phyloP scores from a whole-genome alignment of 2,888 invertebrate genomes.

The Scaptomyza cyrtandrae region DNA sequence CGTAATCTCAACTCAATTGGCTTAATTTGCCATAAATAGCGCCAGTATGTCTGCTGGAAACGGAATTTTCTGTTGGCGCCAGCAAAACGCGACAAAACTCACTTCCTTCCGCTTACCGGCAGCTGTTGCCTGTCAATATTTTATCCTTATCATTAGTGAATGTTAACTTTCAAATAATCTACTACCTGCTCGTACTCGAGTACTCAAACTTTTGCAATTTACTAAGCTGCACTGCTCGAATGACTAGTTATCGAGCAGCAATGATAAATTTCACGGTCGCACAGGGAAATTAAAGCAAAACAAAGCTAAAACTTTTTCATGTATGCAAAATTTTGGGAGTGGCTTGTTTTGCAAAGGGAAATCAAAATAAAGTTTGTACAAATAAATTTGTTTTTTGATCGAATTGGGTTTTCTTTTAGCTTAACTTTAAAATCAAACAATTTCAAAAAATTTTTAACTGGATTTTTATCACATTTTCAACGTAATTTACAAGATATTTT shows the following conservation, averaged over 20 bases:
- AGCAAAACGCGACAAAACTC: conserved; percentile 39
- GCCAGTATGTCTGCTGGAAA: conserved; percentile 57
- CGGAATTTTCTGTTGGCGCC: conserved; percentile 48
- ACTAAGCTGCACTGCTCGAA: conserved; percentile 17
- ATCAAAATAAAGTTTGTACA: not conserved
- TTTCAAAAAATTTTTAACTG: not conserved
- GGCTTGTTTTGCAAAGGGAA: not conserved
- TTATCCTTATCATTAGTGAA: conserved; percentile 71
- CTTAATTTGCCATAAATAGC: conserved; percentile 80
- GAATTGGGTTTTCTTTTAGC: too few relatives aligned
- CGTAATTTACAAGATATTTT: too few relatives aligned
- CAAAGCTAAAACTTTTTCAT: not conserved
- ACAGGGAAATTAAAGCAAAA: not conserved
- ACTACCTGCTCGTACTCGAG: not conserved
- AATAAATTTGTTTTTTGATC: not conserved
- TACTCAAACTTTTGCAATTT: conserved; percentile 16
- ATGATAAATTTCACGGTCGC: not conserved
- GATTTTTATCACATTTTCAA: too few relatives aligned
- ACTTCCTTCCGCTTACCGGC: conserved; percentile 56
- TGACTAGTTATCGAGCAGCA: conserved; percentile 37
- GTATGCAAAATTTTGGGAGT: not conserved
- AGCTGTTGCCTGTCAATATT: conserved; percentile 68
- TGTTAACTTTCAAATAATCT: conserved; percentile 70
- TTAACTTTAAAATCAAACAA: not conserved
- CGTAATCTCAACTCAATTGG: conserved; percentile 74